phyloP scores from a whole-genome alignment of 2,888 invertebrate species.

The Bhutanitis thaidina region DNA sequence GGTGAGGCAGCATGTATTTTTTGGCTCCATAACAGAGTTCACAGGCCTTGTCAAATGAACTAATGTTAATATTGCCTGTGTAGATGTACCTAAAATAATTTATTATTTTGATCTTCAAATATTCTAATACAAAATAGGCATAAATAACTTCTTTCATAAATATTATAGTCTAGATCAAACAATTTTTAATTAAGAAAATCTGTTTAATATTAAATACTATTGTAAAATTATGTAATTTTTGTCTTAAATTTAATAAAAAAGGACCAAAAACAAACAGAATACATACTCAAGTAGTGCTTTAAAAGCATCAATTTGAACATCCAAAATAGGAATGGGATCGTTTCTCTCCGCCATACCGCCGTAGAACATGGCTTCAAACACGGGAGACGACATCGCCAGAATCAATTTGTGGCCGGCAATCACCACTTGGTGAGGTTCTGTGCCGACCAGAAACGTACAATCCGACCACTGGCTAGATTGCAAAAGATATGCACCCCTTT shows the following conservation, averaged over 20 bases:
- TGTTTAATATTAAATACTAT: too few species aligned
- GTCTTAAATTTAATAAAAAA: too few species aligned
- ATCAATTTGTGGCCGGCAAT: slow-evolving; percentile 89
- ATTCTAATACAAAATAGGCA: too few species aligned
- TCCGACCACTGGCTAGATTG: slow-evolving; percentile 91
- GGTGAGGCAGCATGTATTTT: slow-evolving; percentile 91
- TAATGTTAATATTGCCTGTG: slow-evolving; percentile 88
- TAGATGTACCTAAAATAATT: slow-evolving; percentile 85
- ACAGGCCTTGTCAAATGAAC: slow-evolving; percentile 91
- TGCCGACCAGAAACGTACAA: slow-evolving; percentile 89
- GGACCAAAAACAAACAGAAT: neutral
- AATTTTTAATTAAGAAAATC: too few species aligned
- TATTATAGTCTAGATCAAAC: too few species aligned
- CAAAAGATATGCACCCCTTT: slow-evolving; percentile 86
- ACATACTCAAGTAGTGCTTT: slow-evolving; percentile 87
- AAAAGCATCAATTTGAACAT: slow-evolving; percentile 93
- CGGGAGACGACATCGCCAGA: slow-evolving; percentile 92
- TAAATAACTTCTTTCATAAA: too few species aligned
- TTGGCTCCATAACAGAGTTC: slow-evolving; percentile 93
- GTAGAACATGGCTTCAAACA: slow-evolving; percentile 93
- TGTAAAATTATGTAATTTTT: too few species aligned
- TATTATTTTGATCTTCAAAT: too few species aligned
- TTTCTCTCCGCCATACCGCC: slow-evolving; percentile 90
- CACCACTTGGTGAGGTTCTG: slow-evolving; percentile 86
- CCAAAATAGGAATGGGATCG: slow-evolving; percentile 88